Conservation (phyloP, 2,888 invertebrate genomes). For the Conomelus anceps region DNA sequence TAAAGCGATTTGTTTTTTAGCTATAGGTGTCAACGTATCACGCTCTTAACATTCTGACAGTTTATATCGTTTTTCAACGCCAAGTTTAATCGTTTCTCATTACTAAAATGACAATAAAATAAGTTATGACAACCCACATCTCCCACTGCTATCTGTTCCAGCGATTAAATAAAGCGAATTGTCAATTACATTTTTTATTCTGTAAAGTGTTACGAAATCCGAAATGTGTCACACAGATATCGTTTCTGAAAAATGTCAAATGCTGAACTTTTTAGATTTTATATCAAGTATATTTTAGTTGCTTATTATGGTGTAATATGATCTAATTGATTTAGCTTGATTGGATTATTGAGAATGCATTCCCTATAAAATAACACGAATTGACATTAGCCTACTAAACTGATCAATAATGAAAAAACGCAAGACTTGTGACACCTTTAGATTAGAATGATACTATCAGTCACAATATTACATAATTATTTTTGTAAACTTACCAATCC, state of each 20-base stretch:
- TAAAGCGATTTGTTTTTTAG: not conserved
- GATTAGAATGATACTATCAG: too few relatives aligned
- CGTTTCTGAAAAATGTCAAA: too few relatives aligned
- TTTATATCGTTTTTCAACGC: not conserved
- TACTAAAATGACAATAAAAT: not conserved
- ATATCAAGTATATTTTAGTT: too few relatives aligned
- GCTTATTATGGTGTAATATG: too few relatives aligned
- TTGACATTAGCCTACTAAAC: too few relatives aligned
- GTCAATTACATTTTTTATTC: not conserved
- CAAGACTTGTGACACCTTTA: too few relatives aligned
- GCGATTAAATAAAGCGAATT: not conserved
- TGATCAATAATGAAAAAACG: too few relatives aligned
- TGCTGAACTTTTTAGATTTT: too few relatives aligned
- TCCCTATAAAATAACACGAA: too few relatives aligned
- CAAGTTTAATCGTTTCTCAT: not conserved
- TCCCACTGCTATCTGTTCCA: not conserved
- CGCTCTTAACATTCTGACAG: not conserved
- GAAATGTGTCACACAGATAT: not conserved
- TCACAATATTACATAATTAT: not conserved
- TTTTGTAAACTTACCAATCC: not conserved
- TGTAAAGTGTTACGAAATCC: not conserved
- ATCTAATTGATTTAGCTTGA: too few relatives aligned
- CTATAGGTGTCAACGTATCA: not conserved
- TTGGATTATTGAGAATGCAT: too few relatives aligned
- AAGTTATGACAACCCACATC: not conserved